These are phyloP conservation scores for Nemoura dubitans DNA, from an alignment of 2,888 invertebrate species.

Conservation along the genomic window DNA sequence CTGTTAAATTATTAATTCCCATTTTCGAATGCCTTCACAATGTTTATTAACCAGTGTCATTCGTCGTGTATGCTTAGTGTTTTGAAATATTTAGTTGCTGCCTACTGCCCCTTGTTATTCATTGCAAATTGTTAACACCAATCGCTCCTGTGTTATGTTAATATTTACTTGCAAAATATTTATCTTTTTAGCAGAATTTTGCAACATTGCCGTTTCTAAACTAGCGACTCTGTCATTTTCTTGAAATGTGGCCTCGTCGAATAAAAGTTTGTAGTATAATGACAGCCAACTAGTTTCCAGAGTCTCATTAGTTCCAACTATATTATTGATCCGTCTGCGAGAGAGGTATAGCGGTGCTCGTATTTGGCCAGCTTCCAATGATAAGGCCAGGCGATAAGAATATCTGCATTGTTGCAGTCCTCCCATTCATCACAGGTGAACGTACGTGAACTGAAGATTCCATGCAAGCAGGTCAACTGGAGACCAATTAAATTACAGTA, in stretches of 20 bases:
- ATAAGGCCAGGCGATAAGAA: not conserved
- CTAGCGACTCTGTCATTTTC: not conserved
- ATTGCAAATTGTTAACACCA: too few species aligned
- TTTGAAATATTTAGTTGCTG: too few species aligned
- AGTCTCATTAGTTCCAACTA: not conserved
- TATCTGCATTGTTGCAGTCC: slow-evolving; percentile 4
- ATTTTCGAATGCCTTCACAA: too few species aligned
- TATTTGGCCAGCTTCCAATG: not conserved
- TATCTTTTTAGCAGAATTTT: too few species aligned
- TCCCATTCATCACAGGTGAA: slow-evolving; percentile 5
- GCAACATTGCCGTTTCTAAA: too few species aligned
- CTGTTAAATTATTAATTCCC: too few species aligned
- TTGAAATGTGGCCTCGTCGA: not conserved
- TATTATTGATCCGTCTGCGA: not conserved
- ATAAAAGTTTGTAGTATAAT: not conserved
- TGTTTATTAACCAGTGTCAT: too few species aligned
- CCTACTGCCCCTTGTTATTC: too few species aligned
- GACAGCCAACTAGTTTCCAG: not conserved
- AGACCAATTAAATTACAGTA: not conserved
- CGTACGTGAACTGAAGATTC: not conserved
- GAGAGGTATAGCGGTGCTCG: not conserved
- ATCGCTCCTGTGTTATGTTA: too few species aligned
- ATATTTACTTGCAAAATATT: too few species aligned
- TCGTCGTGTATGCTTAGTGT: too few species aligned
- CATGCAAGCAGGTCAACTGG: not conserved